phyloP scores from a whole-genome alignment of 2,797 vertebrate species.

The Parotocinclus haroldoi region DNA sequence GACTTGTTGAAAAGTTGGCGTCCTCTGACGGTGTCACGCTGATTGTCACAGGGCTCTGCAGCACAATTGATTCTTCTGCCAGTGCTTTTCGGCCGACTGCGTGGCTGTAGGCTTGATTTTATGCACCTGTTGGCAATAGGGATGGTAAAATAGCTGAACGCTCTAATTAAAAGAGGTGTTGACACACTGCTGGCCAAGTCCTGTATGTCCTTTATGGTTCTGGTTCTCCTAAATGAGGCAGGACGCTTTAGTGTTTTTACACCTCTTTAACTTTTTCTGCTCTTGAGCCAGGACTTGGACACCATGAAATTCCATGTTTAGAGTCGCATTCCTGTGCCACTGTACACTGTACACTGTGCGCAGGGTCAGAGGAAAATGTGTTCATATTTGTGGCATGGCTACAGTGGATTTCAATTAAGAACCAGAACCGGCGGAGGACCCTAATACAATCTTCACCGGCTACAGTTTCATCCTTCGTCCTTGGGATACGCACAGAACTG shows the following conservation, averaged over 20 bases:
- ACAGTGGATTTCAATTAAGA: slow-evolving; percentile 33
- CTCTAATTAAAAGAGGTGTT: neutral
- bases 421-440: neutral
- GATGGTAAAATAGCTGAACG: neutral
- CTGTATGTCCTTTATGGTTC: neutral
- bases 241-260: neutral
- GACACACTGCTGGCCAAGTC: neutral
- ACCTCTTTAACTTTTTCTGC: neutral
- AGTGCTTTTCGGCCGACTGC: too few species aligned
- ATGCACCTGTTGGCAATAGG: slow-evolving; percentile 1
- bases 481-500: too few species aligned
- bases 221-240: neutral
- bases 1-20: too few species aligned
- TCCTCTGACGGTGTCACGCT: too few species aligned
- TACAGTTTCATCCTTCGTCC: too few species aligned
- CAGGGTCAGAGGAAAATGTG: neutral
- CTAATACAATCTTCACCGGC: too few species aligned
- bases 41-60: too few species aligned
- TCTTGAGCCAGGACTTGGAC: too few species aligned
- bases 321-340: too few species aligned
- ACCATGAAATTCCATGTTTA: too few species aligned
- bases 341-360: too few species aligned
- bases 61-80: too few species aligned
- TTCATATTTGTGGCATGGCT: slow-evolving; percentile 1
- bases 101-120: neutral